Evolutionary conservation across 2,888 invertebrate species (phyloP), one percentile per base, ranked within the genome.

Genomic region (Pycnomerus fuliginosus): DNA sequence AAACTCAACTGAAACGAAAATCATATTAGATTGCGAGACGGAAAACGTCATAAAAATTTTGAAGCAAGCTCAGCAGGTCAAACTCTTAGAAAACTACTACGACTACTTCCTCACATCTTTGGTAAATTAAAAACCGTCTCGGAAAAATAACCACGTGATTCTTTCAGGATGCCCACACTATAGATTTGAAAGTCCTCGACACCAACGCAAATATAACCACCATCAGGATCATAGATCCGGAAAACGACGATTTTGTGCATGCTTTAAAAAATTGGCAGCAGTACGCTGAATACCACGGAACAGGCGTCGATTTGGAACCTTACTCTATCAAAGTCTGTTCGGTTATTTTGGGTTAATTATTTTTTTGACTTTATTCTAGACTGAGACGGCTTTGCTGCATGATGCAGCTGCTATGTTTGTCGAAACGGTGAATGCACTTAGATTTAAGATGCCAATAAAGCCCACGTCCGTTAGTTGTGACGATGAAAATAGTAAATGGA

Each of bases 11-110:
- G n/a, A n/a, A n/a, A n/a, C n/a, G n/a, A n/a, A n/a, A n/a, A n/a
- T 93, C 29, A 74, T 94, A 2, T 56, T 94, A 15, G 90, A 92
- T 62, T 88, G 90, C 61, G 75, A 80, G 3, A 72, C 80, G 0
- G 79, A 83, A 5, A 80, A 82, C 54, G 75, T 90, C 5, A 55
- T 78, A 1, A 72, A 75, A 13, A 56, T 69, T 41, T 51, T 72
- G 33, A 71, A 76, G n/a, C 87, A 93, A 72, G 90, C 92, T 0
- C 79, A 83, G 53, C 83, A 87, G 67, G 80, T 95, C 2, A 86
- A 87, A 44, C 80, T 94, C 73, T 76, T 92, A 53, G 85, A 84
- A 3, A 83, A 85, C 60, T 60, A 58, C 28, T 85, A 87, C 68
- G 85, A 87, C 58, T 83, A 79, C 57, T 72, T 85, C 30, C 64